Percentiles rank a stretch among this genome's conserved stretches.
Conservation (phyloP, 2,888 invertebrate genomes). For the Dermolepida albohirtum region DNA sequence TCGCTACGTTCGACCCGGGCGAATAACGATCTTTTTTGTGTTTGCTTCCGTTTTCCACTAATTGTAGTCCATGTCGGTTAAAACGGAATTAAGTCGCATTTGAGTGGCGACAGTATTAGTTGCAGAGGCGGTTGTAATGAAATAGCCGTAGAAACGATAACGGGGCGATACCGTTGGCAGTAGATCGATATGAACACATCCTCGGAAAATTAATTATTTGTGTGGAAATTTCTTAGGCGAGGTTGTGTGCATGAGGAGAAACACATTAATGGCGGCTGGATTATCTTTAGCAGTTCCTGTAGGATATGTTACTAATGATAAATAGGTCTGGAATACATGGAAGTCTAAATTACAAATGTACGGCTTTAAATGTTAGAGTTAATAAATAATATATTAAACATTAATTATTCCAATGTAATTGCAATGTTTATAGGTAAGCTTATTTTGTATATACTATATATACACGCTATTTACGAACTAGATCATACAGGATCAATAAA, state of each 20-base stretch:
- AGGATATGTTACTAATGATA: no score
- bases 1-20: slow-evolving; percentile 1
- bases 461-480: no score
- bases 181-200: slow-evolving; percentile 26
- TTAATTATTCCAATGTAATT: no score
- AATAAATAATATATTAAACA: no score
- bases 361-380: no score
- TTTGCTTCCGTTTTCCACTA: slow-evolving; percentile 39
- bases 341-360: no score
- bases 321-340: no score
- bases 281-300: no score
- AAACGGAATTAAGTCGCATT: slow-evolving; percentile 37
- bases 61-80: slow-evolving; percentile 41
- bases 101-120: slow-evolving; percentile 25
- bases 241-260: background rate
- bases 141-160: slow-evolving; percentile 9
- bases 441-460: no score
- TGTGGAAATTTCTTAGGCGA: slow-evolving; percentile 4
- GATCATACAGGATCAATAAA: no score
- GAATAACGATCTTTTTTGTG: slow-evolving; percentile 46
- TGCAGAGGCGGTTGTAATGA: slow-evolving; percentile 1
- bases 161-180: slow-evolving; percentile 7
- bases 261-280: no score
- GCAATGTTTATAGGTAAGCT: no score
- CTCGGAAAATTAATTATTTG: slow-evolving; percentile 37